These are phyloP conservation scores for Ochropacha duplaris DNA, from an alignment of 2,888 invertebrate genomes.

Conservation along the genomic window DNA sequence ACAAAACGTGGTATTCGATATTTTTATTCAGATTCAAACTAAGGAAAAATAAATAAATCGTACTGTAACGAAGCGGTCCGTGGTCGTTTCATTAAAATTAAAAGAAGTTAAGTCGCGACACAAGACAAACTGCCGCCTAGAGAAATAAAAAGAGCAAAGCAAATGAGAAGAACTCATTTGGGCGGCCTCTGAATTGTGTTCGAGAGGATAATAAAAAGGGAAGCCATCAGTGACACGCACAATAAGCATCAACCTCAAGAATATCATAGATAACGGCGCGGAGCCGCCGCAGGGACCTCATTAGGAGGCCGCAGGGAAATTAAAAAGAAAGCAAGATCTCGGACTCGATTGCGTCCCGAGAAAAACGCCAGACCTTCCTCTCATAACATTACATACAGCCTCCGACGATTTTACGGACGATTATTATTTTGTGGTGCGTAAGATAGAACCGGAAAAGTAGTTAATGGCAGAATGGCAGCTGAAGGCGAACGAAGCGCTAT, in stretches of 20 bases:
- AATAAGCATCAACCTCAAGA: conserved; percentile 84
- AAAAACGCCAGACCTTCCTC: conserved; percentile 77
- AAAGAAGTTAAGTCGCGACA: conserved; percentile 75
- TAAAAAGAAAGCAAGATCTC: conserved; percentile 83
- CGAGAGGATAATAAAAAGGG: conserved; percentile 83
- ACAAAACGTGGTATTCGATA: conserved; percentile 8
- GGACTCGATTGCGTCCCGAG: conserved; percentile 79
- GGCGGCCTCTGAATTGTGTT: conserved; percentile 80
- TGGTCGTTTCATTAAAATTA: conserved; percentile 68
- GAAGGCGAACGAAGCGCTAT: conserved; percentile 48
- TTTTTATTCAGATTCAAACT: neutral
- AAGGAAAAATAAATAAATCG: conserved; percentile 34
- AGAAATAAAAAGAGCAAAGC: conserved; percentile 81
- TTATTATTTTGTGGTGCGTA: conserved; percentile 84
- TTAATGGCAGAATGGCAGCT: conserved; percentile 63
- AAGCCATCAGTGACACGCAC: conserved; percentile 83
- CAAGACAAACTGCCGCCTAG: conserved; percentile 79
- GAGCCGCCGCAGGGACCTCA: conserved; percentile 76
- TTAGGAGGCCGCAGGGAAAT: conserved; percentile 83
- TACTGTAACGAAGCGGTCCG: conserved; percentile 42
- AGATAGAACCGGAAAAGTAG: conserved; percentile 73
- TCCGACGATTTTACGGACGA: conserved; percentile 80
- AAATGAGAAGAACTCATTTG: conserved; percentile 81
- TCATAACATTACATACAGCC: conserved; percentile 83
- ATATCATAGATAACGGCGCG: conserved; percentile 82